phyloP scores from a whole-genome alignment of 2,797 vertebrate species.

The Sebastes variabilis region DNA sequence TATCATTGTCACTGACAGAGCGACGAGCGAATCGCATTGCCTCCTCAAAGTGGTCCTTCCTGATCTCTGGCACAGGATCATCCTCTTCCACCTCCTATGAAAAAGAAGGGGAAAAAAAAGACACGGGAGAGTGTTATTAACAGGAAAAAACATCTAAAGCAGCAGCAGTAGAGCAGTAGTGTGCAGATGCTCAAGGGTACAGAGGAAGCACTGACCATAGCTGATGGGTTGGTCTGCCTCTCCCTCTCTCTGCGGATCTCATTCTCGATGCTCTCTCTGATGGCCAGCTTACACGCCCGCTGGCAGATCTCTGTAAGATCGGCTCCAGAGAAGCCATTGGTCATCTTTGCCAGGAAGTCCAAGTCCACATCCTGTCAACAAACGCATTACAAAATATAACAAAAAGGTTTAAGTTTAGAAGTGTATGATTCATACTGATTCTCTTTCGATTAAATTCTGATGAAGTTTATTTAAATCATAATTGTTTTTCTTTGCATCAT shows the following conservation, averaged over 20 bases:
- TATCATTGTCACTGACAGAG: conserved; percentile 98
- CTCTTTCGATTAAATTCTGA: not conserved
- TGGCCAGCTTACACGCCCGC: conserved; percentile 96
- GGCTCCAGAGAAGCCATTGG: conserved; percentile 97
- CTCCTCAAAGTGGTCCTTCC: conserved; percentile 97
- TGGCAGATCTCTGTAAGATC: conserved; percentile 98
- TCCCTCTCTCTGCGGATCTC: conserved; percentile 96
- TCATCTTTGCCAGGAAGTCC: conserved; percentile 98
- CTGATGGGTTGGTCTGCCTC: conserved; percentile 96
- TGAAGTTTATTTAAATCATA: not conserved
- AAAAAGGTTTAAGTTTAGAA: not conserved
- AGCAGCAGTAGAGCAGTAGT: not conserved
- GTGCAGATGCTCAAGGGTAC: not conserved
- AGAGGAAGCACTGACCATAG: conserved; percentile 87
- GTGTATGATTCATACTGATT: not conserved
- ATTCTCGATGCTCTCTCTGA: conserved; percentile 97
- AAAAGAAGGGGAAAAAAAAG: not conserved
- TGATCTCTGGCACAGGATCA: conserved; percentile 86
- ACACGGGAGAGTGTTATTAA: not conserved
- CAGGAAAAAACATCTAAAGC: not conserved
- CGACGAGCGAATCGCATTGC: conserved; percentile 99
- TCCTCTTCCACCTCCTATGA: conserved; percentile 88
- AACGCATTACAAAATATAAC: not conserved
- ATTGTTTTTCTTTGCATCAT: not conserved
- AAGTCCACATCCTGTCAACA: conserved; percentile 91